phyloP scores from a whole-genome alignment of 1,140 invertebrate species.

The Drosophila elegans region DNA sequence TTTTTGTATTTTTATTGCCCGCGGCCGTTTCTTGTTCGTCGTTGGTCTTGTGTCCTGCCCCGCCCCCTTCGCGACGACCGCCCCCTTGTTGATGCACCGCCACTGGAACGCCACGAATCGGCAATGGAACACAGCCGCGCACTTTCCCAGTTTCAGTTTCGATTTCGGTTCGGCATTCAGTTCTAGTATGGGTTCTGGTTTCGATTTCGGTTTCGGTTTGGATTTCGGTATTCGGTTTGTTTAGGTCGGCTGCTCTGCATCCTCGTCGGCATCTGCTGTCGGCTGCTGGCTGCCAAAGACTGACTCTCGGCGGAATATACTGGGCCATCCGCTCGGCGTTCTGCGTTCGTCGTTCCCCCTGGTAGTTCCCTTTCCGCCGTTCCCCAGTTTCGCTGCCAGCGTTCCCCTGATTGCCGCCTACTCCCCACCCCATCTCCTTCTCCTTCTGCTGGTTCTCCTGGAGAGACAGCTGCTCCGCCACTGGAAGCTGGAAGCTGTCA shows the following conservation, averaged over 20 bases:
- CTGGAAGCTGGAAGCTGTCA: constrained; percentile 40
- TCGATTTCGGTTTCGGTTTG: constrained; percentile 26
- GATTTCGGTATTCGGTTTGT: constrained; percentile 27
- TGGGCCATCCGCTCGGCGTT: constrained; percentile 29
- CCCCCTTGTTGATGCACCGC: constrained; percentile 55
- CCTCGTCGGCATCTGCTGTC: constrained; percentile 72
- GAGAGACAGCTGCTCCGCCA: constrained; percentile 27
- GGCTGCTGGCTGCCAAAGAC: constrained; percentile 61
- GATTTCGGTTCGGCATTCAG: constrained; percentile 16
- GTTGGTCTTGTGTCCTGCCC: constrained; percentile 14
- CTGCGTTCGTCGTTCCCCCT: constrained; percentile 9
- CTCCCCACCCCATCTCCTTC: background rate
- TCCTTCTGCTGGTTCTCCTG: background rate
- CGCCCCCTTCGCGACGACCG: constrained; percentile 13
- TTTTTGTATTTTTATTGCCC: constrained; percentile 26
- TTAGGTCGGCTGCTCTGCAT: constrained; percentile 33
- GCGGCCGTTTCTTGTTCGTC: constrained; percentile 25
- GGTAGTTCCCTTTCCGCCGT: background rate
- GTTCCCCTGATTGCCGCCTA: background rate
- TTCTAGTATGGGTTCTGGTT: constrained; percentile 16
- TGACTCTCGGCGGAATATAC: constrained; percentile 8
- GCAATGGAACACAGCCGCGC: constrained; percentile 61
- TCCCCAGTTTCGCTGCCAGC: background rate
- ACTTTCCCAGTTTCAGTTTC: constrained; percentile 52
- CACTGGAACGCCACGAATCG: constrained; percentile 55